Evolutionary conservation across 2,113 vertebrate species (phyloP), one percentile per base, ranked within the genome.

Genomic region (Gnathonemus echidnorhynchus): DNA sequence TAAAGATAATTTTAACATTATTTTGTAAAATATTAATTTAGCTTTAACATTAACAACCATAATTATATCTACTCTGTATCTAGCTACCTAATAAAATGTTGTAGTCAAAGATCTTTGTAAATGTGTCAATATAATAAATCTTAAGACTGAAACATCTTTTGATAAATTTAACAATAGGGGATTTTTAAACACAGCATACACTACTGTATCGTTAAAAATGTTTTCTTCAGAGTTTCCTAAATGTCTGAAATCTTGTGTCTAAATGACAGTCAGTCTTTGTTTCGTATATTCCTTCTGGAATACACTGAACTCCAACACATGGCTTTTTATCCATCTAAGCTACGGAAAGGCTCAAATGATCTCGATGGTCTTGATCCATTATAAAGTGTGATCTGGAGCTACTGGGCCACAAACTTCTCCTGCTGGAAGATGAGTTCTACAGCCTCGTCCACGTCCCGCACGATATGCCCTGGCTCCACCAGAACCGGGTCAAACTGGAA

Each of bases 381-480:
- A 70, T 70, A 31, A 39, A 80, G 74, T 42, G 35, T 19, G 4
- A n/a, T 42, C 35, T 17, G 35, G 35, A 35, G 35, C 93, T 89
- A 88, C 0, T 2, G 1, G 15, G 92, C 93, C 21, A 53, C 88
- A 91, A 97, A 97, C 87, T 95, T 94, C 92, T 98, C 97, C 90
- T 95, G 94, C 89, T 96, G 91, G 89, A 97, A 97, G 91, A 98
- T 92, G 89, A 98, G 92, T 74, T 98, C 96, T 0, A 98, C 96
- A 0, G 97, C 97, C 39, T 96, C 96, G 89, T 97, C 94, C 62
- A 97, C 97, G 24, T 98, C 97, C 56, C 95, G 90, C 48, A 97
- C 96, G 1, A 97, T 85, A 8, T 97, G 95, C 17, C 93, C 92
- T 0, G 97, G 97, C 77, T 97, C 95, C 53, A 97, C 91, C 42